These are phyloP conservation scores for Mactromeris polynyma DNA, from an alignment of 2,888 invertebrate species.

Conservation along the genomic window DNA sequence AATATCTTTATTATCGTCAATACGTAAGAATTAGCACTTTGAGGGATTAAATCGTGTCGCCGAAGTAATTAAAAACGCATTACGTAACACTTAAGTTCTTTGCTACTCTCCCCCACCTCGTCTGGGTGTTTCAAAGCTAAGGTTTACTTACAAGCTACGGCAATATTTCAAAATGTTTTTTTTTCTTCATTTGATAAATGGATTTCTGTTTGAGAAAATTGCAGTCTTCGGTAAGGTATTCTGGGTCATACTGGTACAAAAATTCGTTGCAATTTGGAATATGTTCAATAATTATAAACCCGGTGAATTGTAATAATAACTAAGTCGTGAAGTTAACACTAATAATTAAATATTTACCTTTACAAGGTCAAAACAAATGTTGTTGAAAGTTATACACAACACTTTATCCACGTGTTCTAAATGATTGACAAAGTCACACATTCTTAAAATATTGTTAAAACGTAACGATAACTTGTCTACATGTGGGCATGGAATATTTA, in stretches of 20 bases:
- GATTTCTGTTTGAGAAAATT: background rate
- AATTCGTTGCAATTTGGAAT: background rate
- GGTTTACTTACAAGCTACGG: background rate
- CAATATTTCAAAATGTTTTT: conserved; percentile 28
- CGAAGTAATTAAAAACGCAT: conserved; percentile 58
- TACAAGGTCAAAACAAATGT: background rate
- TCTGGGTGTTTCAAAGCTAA: conserved; percentile 27
- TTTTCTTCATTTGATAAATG: conserved; percentile 3
- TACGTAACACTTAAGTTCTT: conserved; percentile 46
- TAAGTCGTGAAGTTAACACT: background rate
- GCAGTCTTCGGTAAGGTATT: too few relatives aligned
- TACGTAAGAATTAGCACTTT: conserved; percentile 51
- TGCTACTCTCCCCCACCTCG: conserved; percentile 35
- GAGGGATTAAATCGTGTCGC: conserved; percentile 49
- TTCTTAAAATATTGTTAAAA: too few relatives aligned
- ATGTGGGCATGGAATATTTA: too few relatives aligned
- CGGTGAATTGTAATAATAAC: conserved; percentile 3
- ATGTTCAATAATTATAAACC: background rate
- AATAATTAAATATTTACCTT: background rate
- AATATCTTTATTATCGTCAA: conserved; percentile 29
- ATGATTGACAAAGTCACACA: background rate
- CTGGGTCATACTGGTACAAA: background rate
- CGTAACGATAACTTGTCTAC: too few relatives aligned
- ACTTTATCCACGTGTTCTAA: background rate
- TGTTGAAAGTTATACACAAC: background rate